Evolutionary conservation across 2,113 vertebrate genomes (phyloP).

Genomic region (Menidia beryllina): DNA sequence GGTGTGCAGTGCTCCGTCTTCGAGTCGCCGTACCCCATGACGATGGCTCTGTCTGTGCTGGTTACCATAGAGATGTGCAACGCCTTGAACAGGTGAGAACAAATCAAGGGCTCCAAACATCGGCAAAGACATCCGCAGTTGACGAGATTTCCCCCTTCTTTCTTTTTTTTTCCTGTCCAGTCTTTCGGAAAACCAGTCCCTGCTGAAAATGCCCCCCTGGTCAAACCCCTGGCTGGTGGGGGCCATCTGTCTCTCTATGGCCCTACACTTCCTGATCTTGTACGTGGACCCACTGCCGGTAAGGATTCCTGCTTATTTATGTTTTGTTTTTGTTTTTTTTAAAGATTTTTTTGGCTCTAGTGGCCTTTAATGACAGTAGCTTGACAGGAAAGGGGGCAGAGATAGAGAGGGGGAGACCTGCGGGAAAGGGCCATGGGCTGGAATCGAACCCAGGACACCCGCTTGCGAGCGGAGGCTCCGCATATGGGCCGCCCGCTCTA

Average conservation of each 20-base stretch:
- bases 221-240: constrained; percentile 85
- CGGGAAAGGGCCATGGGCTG: too few relatives aligned
- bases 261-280: constrained; percentile 85
- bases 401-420: too few relatives aligned
- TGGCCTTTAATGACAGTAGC: too few relatives aligned
- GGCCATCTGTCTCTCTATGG: constrained; percentile 85
- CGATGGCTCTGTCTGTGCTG: constrained; percentile 84
- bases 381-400: too few relatives aligned
- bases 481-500: too few relatives aligned
- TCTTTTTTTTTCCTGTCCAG: constrained; percentile 42
- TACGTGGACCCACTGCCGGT: constrained; percentile 85
- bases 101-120: background rate
- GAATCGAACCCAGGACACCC: too few relatives aligned
- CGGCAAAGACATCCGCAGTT: too few relatives aligned
- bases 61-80: constrained; percentile 88
- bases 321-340: too few relatives aligned
- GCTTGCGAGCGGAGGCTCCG: too few relatives aligned
- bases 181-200: constrained; percentile 85
- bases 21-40: constrained; percentile 85
- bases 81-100: constrained; percentile 82
- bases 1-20: constrained; percentile 86
- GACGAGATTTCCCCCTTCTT: too few relatives aligned
- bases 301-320: constrained; percentile 35
- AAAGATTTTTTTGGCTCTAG: too few relatives aligned
- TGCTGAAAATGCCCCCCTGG: constrained; percentile 86